Base-by-base conservation (phyloP, 2,888 invertebrate species). In the Polia nebulosa region DNA sequence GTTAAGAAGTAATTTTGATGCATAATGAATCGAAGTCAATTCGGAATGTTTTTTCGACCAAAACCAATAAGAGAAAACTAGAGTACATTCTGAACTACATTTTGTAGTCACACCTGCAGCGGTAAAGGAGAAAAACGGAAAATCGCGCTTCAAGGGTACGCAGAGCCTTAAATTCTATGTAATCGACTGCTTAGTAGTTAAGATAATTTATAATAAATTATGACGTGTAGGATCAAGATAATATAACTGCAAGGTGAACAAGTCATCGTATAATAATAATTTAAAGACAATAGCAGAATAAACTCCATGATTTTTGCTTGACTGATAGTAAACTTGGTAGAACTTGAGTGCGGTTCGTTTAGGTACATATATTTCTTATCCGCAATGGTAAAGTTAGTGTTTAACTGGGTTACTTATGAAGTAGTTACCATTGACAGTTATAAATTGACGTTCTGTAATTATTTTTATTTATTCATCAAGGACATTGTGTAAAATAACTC, bases 161-260 rank as follows among this genome's bases (percentile, higher is more conserved):
- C 15, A 52, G 32, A 13, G 7, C 32, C 32, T 27, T 57, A 63
- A 51, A 15, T 29, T 44, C 52, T 47, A 71, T 57, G 36, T 66
- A 62, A 61, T 61, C 58, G 29, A 49, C 34, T 41, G 44, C 57
- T 53, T 47, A 22, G 25, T 57, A 27, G 47, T 32, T 66, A 32
- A 32, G 9, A 34, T 53, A 55, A 59, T 51, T n/a, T 62, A 78
- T 17, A 61, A 68, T 61, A 76, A 70, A 55, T 49, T 55, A 62
- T 58, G 53, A 70, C 25, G 29, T 9, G 56, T 39, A 49, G n/a
- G 9, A 59, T 61, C 52, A 57, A 45, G 70, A 69, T 58, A 53
- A 52, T 56, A 75, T 53, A 57, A 7, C 52, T 17, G 41, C 70
- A 62, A 81, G 78, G 78, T 67, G 53, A 81, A 66, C 64, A 53